These are phyloP conservation scores for Hemichromis elongatus DNA, from an alignment of 2,113 vertebrate genomes.

Conservation along the genomic window DNA sequence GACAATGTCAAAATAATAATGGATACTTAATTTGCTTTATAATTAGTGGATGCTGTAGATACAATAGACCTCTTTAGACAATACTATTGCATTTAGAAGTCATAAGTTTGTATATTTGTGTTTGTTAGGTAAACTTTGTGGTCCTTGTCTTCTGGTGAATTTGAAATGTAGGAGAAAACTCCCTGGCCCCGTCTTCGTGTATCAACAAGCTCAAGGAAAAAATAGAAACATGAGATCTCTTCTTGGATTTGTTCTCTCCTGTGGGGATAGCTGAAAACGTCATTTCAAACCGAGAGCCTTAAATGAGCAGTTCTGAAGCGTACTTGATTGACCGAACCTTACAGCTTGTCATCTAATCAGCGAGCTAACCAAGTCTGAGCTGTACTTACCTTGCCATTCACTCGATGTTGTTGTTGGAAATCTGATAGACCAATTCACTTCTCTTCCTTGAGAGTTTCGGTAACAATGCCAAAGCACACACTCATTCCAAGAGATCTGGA, in stretches of 20 bases:
- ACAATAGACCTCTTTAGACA: neutral
- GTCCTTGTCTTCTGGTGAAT: neutral
- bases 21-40: neutral
- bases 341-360: slow-evolving; percentile 64
- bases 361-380: slow-evolving; percentile 47
- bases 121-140: neutral
- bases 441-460: slow-evolving; percentile 19
- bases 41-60: neutral
- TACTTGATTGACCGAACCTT: slow-evolving; percentile 59
- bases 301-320: slow-evolving; percentile 61
- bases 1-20: neutral
- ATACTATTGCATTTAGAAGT: neutral
- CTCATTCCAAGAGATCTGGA: neutral
- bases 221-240: slow-evolving; percentile 52
- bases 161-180: neutral
- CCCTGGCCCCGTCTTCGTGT: neutral
- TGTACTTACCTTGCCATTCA: slow-evolving; percentile 58
- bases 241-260: slow-evolving; percentile 42
- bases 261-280: slow-evolving; percentile 54
- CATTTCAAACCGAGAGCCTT: slow-evolving; percentile 43
- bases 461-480: slow-evolving; percentile 28
- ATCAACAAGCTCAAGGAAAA: slow-evolving; percentile 12
- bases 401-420: slow-evolving; percentile 56
- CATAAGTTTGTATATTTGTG: neutral
- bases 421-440: slow-evolving; percentile 50